These are phyloP conservation scores for Dolomedes plantarius DNA, from an alignment of 2,888 invertebrate genomes.

Conservation along the genomic window DNA sequence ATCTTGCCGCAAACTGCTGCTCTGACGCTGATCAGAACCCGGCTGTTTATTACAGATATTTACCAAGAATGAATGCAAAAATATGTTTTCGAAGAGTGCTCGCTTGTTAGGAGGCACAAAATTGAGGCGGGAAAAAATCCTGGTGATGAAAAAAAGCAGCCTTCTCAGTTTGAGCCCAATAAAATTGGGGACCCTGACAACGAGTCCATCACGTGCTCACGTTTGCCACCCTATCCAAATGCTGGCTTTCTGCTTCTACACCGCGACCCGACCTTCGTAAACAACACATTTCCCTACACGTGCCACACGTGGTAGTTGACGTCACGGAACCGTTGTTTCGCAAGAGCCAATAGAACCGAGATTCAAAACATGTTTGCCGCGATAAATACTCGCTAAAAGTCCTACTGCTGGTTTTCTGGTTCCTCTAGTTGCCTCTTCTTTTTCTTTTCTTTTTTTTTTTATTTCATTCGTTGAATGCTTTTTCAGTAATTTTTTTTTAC, in stretches of 20 bases:
- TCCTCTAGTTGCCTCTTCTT: neutral
- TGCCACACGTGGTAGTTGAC: constrained; percentile 57
- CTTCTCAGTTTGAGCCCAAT: neutral
- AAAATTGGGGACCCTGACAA: constrained; percentile 31
- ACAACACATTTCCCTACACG: constrained; percentile 61
- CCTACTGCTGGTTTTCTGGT: constrained; percentile 3
- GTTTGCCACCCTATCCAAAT: constrained; percentile 13
- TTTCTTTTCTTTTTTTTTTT: too few relatives aligned
- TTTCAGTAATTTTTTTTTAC: neutral
- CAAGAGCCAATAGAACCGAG: constrained; percentile 17
- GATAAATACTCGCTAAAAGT: neutral
- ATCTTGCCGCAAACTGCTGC: too few relatives aligned
- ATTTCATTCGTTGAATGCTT: neutral
- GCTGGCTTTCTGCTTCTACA: constrained; percentile 34
- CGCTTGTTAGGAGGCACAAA: neutral
- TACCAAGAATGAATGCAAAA: too few relatives aligned
- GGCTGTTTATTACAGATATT: too few relatives aligned
- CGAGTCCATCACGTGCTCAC: constrained; percentile 41
- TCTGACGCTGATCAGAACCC: too few relatives aligned
- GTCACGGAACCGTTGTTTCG: constrained; percentile 48
- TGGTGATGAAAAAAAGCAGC: neutral
- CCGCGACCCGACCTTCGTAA: constrained; percentile 41
- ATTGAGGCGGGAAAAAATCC: neutral
- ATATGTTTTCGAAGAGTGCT: too few relatives aligned
- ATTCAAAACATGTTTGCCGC: constrained; percentile 54